Conservation (phyloP, 30 jellyfish, hydroid and myxozoan species). For the Aurelia sp. region DNA sequence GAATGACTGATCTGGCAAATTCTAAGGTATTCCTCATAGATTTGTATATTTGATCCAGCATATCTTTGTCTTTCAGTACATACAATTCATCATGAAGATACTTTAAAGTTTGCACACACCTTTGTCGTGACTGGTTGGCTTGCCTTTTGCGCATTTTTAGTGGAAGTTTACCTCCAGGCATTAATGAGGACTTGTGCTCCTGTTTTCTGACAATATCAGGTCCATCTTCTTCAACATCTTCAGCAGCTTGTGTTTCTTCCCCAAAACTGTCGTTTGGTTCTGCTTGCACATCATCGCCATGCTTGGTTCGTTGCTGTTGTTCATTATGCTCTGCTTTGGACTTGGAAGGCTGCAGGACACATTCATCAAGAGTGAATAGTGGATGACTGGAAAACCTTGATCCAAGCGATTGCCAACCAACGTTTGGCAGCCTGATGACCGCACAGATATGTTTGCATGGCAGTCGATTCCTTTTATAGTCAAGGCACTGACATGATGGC, state of each 20-base stretch:
- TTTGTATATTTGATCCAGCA: background rate
- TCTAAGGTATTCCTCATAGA: background rate
- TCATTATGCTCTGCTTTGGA: no score
- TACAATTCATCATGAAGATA: conserved; percentile 11
- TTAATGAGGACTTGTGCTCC: no score
- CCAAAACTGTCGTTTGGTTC: no score
- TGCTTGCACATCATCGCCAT: no score
- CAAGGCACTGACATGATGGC: conserved; percentile 55
- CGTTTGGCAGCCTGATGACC: conserved; percentile 14
- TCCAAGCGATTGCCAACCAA: conserved; percentile 50
- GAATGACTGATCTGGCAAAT: background rate
- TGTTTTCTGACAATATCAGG: no score
- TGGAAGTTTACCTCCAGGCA: no score
- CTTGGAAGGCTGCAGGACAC: background rate
- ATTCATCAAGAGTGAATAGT: conserved; percentile 16
- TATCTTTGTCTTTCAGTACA: background rate
- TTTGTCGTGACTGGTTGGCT: background rate
- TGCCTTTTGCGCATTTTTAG: no score
- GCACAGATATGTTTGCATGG: conserved; percentile 55
- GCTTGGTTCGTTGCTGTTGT: no score
- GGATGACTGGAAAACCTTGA: conserved; percentile 18
- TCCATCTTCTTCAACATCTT: no score
- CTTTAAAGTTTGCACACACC: conserved; percentile 19
- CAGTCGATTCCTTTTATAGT: conserved; percentile 3
- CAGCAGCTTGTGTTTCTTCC: no score